Base-by-base conservation (phyloP, 2,888 invertebrate genomes). In the Agonopterix arenella region DNA sequence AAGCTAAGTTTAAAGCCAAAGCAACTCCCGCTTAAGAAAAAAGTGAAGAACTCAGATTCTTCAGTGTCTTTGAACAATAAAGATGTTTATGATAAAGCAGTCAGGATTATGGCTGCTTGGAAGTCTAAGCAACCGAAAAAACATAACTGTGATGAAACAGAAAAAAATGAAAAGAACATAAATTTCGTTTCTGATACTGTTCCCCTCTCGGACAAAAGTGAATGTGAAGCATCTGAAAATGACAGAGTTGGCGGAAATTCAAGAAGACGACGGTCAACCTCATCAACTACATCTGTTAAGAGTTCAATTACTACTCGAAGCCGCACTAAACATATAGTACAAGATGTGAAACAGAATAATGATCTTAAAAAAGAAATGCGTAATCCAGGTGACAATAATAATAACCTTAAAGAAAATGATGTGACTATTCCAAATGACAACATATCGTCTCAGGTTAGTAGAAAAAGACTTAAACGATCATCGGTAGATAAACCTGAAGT, bases 21-120 rank as follows among this genome's bases (percentile, higher is more conserved):
- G 54, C 40, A 60, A 18, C 4, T 8, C 11, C 42, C 52, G 36
- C 38, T 55, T 11, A 47, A 54, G 41, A 56, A 55, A 53, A 54
- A 28, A 28, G 7, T 28, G 4, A 28, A 28, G 28, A 28, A 28
- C 28, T 28, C 28, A 1, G 28, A 28, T 28, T 28, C 28, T 28
- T 57, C 60, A 46, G 60, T 61, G 18, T 56, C 69, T 41, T 52
- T 76, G 10, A 76, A 80, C 56, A 64, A 72, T 48, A 78, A 76
- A 61, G 55, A 57, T 40, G 73, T 71, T 38, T 83, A 80, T 62
- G 79, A 80, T 56, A 84, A 80, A 50, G 80, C 85, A 43, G 65
- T 76, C 1, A 74, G 70, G 65, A 60, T 83, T 40, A 74, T 84
- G 68, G 62, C 76, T 13, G 76, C 80, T 61, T 48, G 76, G 13